Evolutionary conservation across 2,888 invertebrate species (phyloP).

Genomic region (Ophion obscuratus): DNA sequence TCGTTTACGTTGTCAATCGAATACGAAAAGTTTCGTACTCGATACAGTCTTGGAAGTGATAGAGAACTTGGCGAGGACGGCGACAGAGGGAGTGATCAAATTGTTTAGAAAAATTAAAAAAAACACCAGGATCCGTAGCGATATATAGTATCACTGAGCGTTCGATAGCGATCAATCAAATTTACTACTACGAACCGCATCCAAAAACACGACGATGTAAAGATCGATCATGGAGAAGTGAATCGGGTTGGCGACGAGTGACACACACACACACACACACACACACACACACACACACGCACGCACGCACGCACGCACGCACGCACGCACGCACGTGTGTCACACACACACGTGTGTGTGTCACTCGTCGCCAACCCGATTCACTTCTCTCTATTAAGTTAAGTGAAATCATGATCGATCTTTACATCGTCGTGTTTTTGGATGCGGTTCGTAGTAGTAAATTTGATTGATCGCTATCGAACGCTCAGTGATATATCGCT

Average conservation of each 20-base stretch:
- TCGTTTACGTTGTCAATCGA: too few relatives aligned
- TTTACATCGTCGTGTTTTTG: conserved; percentile 5
- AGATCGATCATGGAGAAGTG: conserved; percentile 50
- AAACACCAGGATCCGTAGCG: conserved; percentile 9
- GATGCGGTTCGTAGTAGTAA: conserved; percentile 8
- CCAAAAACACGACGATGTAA: conserved; percentile 6
- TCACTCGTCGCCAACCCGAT: conserved; percentile 3
- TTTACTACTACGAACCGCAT: conserved; percentile 11
- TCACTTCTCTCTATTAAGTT: conserved; percentile 22
- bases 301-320: too few relatives aligned
- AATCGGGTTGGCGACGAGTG: conserved; percentile 1
- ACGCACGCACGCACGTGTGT: too few relatives aligned
- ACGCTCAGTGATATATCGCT: conserved; percentile 44
- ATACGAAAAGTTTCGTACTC: not conserved
- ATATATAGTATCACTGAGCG: conserved; percentile 47
- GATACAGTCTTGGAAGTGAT: not conserved
- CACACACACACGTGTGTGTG: too few relatives aligned
- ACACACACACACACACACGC: too few relatives aligned
- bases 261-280: too few relatives aligned
- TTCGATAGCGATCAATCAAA: conserved; percentile 51
- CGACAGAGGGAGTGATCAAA: conserved; percentile 1
- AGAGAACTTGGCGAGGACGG: not conserved
- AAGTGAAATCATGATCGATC: conserved; percentile 55
- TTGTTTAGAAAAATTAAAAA: conserved; percentile 33
- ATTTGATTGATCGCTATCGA: conserved; percentile 51